Base-by-base conservation (phyloP, 2,888 invertebrate species). In the Xestia sexstrigata region DNA sequence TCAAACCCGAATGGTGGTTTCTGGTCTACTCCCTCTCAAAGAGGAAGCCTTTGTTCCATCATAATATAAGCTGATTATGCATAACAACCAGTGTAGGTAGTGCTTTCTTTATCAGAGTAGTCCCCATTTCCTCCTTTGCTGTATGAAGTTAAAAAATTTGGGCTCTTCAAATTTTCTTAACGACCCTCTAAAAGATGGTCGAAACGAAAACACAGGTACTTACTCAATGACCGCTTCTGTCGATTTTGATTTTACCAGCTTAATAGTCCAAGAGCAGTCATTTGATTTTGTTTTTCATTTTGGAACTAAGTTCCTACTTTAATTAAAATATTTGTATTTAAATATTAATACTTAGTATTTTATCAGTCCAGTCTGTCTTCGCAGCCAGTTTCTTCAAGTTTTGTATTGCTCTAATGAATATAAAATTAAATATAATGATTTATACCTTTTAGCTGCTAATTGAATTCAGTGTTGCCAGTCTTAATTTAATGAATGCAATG, bases 261-360 rank as follows among this genome's bases (percentile, higher is more conserved):
- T 47, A 62, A 26, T 55, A 30, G 17, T 39, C 20, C 23, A 55
- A 60, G 4, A 20, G 30, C 13, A 15, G 17, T 35, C 20, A n/a
- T 62, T 79, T 62, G 11, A 35, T 63, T 77, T 69, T 20, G 49
- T 49, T 77, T 82, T 35, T 58, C 8, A 30, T 76, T 79, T 68
- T n/a, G 30, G 20, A 15, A 39, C 9, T 55, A 65, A 65, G n/a
- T 58, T 65, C 23, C 63, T 42, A 42, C 23, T 35, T 69, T 49
- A 52, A 47, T 82, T 52, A 30, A 60, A 49, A 78, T 45, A 66
- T 83, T 84, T 70, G 3, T 49, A 66, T 84, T 84, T 60, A 58
- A 55, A 70, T n/a, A n/a, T 74, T 4, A 49, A 82, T 76, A 85
- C 81, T 72, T 76, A 72, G 67, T 69, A 72, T 69, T 79, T 84